These are phyloP conservation scores for Neuroscelio doddi DNA, from an alignment of 2,888 invertebrate species.

Conservation along the genomic window DNA sequence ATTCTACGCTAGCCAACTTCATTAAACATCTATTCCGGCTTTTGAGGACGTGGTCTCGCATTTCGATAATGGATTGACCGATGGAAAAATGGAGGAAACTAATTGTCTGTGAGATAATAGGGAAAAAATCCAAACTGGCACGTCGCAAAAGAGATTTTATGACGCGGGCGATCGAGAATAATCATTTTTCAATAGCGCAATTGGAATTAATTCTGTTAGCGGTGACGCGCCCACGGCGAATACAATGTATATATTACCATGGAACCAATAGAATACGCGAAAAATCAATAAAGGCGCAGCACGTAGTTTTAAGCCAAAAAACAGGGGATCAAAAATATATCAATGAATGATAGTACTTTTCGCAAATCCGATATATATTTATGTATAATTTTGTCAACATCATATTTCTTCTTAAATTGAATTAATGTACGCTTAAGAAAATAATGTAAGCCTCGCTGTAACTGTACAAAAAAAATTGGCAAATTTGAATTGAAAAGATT, in stretches of 20 bases:
- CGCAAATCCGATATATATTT: background rate
- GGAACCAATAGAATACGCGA: conserved; percentile 43
- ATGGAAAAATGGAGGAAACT: conserved; percentile 63
- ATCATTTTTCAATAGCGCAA: conserved; percentile 51
- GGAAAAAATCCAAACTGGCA: conserved; percentile 43
- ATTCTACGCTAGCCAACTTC: conserved; percentile 63
- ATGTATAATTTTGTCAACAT: too few species aligned
- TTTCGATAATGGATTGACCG: conserved; percentile 63
- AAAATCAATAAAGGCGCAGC: conserved; percentile 45
- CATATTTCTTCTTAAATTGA: too few species aligned
- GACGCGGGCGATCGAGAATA: conserved; percentile 48
- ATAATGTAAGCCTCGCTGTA: too few species aligned
- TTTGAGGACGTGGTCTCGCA: conserved; percentile 55
- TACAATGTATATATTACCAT: conserved; percentile 46
- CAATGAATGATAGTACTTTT: conserved; percentile 25
- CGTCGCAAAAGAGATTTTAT: conserved; percentile 42
- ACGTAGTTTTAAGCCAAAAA: conserved; percentile 30
- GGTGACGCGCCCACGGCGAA: conserved; percentile 44
- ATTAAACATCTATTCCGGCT: conserved; percentile 67
- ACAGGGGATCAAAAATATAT: conserved; percentile 35
- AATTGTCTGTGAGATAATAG: conserved; percentile 53
- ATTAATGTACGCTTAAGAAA: too few species aligned
- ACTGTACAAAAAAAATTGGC: too few species aligned
- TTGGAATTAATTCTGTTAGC: conserved; percentile 51
- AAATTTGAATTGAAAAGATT: too few species aligned